Conservation (phyloP, 2,888 invertebrate genomes). For the Serrognathus titanus region DNA sequence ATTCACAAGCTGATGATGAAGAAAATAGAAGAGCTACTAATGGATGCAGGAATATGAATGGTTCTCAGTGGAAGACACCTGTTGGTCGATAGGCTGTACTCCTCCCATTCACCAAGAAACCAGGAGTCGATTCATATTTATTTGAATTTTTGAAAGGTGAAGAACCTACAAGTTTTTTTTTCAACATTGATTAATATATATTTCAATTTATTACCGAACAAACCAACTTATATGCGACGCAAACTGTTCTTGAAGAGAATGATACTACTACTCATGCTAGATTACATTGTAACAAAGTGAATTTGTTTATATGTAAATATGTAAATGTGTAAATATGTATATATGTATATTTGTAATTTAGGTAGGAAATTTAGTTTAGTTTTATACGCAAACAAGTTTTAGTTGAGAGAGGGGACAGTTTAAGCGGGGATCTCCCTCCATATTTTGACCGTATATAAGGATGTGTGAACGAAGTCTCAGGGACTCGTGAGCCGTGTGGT, state of each 20-base stretch:
- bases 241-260: slow-evolving; percentile 12
- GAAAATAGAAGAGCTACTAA: background rate
- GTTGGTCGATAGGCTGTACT: background rate
- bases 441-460: too few species aligned
- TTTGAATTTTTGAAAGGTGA: background rate
- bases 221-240: slow-evolving; percentile 22
- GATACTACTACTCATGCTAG: slow-evolving; percentile 16
- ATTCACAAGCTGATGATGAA: background rate
- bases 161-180: background rate
- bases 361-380: too few species aligned
- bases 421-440: too few species aligned
- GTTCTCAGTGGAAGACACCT: background rate
- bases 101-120: background rate
- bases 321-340: too few species aligned
- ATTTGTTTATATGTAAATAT: too few species aligned
- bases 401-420: too few species aligned
- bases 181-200: slow-evolving; percentile 16
- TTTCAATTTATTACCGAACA: slow-evolving; percentile 20
- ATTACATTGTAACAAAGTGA: too few species aligned
- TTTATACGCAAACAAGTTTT: too few species aligned
- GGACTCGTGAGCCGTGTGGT: too few species aligned
- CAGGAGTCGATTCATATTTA: background rate
- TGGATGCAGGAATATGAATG: background rate
- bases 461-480: too few species aligned
- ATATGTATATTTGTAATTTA: too few species aligned